Evolutionary conservation across 2,797 vertebrate species (phyloP), one percentile per base, ranked within the genome.

Genomic region (Coilia nasus): DNA sequence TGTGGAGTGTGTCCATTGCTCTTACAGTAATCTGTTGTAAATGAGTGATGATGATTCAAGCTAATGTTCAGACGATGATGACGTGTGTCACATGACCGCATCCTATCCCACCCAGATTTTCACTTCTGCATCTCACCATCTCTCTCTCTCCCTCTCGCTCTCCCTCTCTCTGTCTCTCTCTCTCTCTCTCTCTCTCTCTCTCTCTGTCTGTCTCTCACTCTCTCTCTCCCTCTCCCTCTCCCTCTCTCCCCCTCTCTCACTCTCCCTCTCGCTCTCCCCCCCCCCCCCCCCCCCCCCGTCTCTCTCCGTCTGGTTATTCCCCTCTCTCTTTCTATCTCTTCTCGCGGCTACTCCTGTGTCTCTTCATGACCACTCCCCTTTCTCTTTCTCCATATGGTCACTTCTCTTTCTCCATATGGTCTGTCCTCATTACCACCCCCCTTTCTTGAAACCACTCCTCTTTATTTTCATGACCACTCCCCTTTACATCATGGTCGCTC

Each of bases 401-500:
- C 84, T 83, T 54, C 86, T 81, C 62, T 80, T 83, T 83, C 92
- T 89, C 50, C 7, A 9, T 54, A 54, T 54, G 50, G 50, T 41
- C 35, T 41, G 35, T 41, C 35, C 35, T 41, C 35, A 41, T 41
- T 41, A 41, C 50, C 50, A 47, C 46, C 6, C 7, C n/a, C 6
- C n/a, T 28, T 64, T 64, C n/a, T n/a, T 23, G 11, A 64, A 21
- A 25, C 11, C n/a, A 23, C 21, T 91, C 91, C 93, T 93, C 92
- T 93, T 91, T 54, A 9, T 89, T 7, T 14, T 54, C 50, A 54
- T 54, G 50, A 54, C 75, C 90, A 19, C 57, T 19, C 17, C 19
- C 57, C 94, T 86, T 89, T 91, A 88, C 92, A 92, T 91, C 87
- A 93, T 94, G 93, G 93, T n/a, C 94, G 9, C n/a, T n/a, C n/a